Base-by-base conservation (phyloP, 2,797 vertebrate species). In the Peromyscus attwateri region DNA sequence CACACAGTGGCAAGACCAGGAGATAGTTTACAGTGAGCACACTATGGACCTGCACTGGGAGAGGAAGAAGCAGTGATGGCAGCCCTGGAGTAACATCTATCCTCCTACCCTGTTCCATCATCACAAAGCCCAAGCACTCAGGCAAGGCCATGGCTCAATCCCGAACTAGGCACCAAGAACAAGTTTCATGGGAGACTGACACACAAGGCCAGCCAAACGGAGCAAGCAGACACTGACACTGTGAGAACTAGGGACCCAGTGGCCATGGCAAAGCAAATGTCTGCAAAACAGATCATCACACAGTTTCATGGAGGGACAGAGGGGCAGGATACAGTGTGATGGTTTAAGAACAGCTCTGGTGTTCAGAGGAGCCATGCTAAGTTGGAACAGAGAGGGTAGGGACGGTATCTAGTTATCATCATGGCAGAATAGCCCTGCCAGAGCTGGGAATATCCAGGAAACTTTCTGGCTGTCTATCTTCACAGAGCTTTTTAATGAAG, bases 241-340 rank as follows among this genome's bases (percentile, higher is more conserved):
- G 5, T 3, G 9, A 31, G 68, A 27, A 49, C 0, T 2, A 81
- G 21, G 29, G 19, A 34, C 23, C 17, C 52, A 40, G 27, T 2
- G 34, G 31, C 14, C 3, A 0, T 0, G 17, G 16, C 29, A 17
- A 21, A 55, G 40, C 66, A 31, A 31, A 77, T 14, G 16, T 77
- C 9, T 19, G n/a, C 73, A 43, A 17, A 17, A 5, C 2, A 3
- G 60, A 52, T 0, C 4, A 3, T 1, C 7, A 9, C 1, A 1
- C 3, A 7, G 43, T 34, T 40, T 66, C 57, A 68, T 55, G 46
- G 34, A 37, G 21, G 43, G 49, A 25, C 62, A 40, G 40, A 23
- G 29, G 29, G 10, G 1, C 19, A 1, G 37, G 40, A 14, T 34
- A 1, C 13, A 25, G 34, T 37, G 60, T 29, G 31, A 12, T 37